phyloP scores from a whole-genome alignment of 2,888 invertebrate genomes.

The Volucella inflata region DNA sequence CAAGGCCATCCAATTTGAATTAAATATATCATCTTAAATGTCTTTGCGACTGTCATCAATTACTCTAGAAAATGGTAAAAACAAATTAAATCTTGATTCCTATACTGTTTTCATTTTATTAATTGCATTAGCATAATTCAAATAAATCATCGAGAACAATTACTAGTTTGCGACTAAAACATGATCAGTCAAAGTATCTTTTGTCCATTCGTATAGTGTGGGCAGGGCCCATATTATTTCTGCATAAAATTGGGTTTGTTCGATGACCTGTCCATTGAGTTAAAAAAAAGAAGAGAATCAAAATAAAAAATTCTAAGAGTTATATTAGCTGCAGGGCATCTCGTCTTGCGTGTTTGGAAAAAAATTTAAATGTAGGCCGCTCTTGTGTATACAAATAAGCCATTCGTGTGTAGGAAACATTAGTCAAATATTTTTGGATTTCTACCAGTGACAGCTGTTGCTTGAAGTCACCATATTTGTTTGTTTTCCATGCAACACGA shows the following conservation, averaged over 20 bases:
- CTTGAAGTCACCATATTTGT: neutral
- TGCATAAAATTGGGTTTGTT: neutral
- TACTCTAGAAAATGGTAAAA: too few species aligned
- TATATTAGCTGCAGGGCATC: constrained; percentile 15
- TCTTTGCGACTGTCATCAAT: too few species aligned
- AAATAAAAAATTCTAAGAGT: constrained; percentile 31
- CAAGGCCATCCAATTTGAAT: too few species aligned
- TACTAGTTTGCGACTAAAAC: too few species aligned
- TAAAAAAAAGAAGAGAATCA: constrained; percentile 37
- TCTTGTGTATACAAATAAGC: constrained; percentile 39
- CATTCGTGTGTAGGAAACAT: constrained; percentile 26
- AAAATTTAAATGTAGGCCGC: constrained; percentile 16
- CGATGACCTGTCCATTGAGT: constrained; percentile 33
- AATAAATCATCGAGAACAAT: too few species aligned
- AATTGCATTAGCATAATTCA: too few species aligned
- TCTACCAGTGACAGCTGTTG: constrained; percentile 6
- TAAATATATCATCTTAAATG: too few species aligned
- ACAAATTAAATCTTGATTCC: too few species aligned
- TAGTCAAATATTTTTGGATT: constrained; percentile 18
- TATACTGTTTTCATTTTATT: too few species aligned
- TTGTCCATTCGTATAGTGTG: neutral
- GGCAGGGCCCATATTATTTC: neutral
- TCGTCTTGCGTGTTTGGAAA: constrained; percentile 21
- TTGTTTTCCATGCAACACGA: neutral
- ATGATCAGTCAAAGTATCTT: too few species aligned